phyloP scores from a whole-genome alignment of 2,888 invertebrate genomes.

The Myathropa florea region DNA sequence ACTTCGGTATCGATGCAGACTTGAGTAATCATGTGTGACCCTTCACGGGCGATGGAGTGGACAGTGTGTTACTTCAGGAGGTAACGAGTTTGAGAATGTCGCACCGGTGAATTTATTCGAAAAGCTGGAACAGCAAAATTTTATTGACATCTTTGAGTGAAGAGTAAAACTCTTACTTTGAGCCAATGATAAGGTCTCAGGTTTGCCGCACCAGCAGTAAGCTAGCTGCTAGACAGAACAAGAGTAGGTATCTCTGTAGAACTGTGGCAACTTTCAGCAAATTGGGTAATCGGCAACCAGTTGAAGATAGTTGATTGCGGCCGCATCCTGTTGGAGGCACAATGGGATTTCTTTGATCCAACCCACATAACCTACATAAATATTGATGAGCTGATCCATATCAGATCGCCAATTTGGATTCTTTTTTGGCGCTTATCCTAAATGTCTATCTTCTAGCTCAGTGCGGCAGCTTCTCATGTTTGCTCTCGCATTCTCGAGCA shows the following conservation, averaged over 20 bases:
- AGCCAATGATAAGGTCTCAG: too few relatives aligned
- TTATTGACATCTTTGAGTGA: too few relatives aligned
- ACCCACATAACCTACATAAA: neutral
- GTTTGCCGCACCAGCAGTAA: too few relatives aligned
- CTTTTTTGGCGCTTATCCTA: neutral
- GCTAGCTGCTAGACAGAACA: too few relatives aligned
- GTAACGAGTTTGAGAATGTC: neutral
- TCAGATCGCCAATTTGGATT: neutral
- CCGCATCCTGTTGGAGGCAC: neutral
- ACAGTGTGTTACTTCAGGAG: neutral
- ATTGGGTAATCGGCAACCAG: neutral
- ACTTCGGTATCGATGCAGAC: neutral
- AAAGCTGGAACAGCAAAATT: too few relatives aligned
- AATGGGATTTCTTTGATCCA: neutral
- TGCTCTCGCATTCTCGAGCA: neutral
- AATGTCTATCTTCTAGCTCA: neutral
- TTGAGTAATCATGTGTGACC: neutral
- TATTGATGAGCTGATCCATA: neutral
- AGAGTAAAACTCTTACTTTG: too few relatives aligned
- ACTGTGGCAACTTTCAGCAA: too few relatives aligned
- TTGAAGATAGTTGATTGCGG: neutral
- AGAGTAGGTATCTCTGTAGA: too few relatives aligned
- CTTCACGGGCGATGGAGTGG: neutral
- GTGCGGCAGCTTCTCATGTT: neutral
- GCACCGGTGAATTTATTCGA: too few relatives aligned